Conservation (phyloP, 1,140 invertebrate species). For the Listronotus oregonensis region DNA sequence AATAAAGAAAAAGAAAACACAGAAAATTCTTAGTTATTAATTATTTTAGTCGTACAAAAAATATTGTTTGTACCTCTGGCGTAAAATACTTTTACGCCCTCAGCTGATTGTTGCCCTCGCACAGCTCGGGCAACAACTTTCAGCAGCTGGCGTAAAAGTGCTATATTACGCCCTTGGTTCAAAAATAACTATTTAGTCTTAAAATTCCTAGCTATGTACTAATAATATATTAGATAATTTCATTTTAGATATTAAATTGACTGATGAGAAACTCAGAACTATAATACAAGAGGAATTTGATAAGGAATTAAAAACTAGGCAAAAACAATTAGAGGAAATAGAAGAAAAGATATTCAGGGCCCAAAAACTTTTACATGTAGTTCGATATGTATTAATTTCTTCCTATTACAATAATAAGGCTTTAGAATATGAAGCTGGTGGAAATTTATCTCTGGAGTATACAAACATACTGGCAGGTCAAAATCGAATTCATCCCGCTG, state of each 20-base stretch:
- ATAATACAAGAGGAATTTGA: constrained; percentile 51
- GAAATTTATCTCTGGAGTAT: constrained; percentile 9
- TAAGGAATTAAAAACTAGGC: constrained; percentile 45
- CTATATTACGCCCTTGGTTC: no score
- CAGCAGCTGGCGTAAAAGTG: no score
- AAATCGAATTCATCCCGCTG: constrained; percentile 71
- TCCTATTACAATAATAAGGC: constrained; percentile 72
- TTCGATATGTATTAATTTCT: constrained; percentile 71
- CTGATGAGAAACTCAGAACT: constrained; percentile 42
- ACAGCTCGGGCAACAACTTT: no score
- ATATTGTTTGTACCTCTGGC: no score
- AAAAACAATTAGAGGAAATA: constrained; percentile 58
- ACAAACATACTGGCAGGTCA: constrained; percentile 55
- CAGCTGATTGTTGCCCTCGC: no score
- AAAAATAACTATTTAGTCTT: no score
- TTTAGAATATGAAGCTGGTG: constrained; percentile 53
- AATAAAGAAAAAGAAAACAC: no score
- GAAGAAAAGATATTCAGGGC: constrained; percentile 66
- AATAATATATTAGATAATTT: constrained; percentile 2
- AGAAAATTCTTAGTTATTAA: no score
- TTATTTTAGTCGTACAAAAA: no score
- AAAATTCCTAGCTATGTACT: background rate
- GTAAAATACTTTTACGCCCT: no score
- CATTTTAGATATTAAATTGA: constrained; percentile 45
- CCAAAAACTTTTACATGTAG: constrained; percentile 68